Base-by-base conservation (phyloP, 1,140 invertebrate genomes). In the Trachymyrmex septentrionalis region DNA sequence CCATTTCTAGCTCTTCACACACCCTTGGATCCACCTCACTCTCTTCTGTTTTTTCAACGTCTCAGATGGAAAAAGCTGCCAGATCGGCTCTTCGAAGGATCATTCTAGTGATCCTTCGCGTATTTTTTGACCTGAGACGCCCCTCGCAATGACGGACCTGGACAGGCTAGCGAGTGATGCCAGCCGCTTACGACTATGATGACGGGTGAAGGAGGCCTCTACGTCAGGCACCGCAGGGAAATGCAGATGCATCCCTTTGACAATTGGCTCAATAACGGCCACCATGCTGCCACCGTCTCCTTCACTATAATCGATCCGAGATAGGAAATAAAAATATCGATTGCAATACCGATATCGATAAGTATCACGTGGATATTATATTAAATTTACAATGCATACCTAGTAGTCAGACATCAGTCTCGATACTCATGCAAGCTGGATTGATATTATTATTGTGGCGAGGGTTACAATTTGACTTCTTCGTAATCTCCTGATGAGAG, bases 401-500 rank as follows among this genome's bases (percentile, higher is more conserved):
- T 96, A 97, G 96, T 97, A 98, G 98, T 99, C 98, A 99, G 97
- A 99, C 98, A 96, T 99, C 98, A 96, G 99, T 99, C 96, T 99
- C 98, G 95, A 99, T 98, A 95, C 97, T 97, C 96, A 98, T 97
- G 90, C 94, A 95, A 94, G 97, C 96, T 94, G 94, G 93, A 95
- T 97, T 98, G 95, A 98, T 97, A 95, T 98, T 97, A 94, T 98
- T 98, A 96, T 98, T 98, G 95, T 98, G 97, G 94, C 97, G 97
- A 92, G 98, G 97, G 94, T 97, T 98, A 95, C 97, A 97, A 96
- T 97, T 98, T 94, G 97, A 96, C 95, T 98, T 97, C 92, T 97
- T 97, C 91, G 96, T 95, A 95, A 96, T 96, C 95, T 97, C 96
- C 96, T 97, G 96, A 95, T 97, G 96, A 96, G 97, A 96, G 92